A percentile compares a stretch with the other conserved stretches of the same genome.
These are phyloP conservation scores for Clangula hyemalis DNA, from an alignment of 2,797 vertebrate genomes.

Conservation along the genomic window DNA sequence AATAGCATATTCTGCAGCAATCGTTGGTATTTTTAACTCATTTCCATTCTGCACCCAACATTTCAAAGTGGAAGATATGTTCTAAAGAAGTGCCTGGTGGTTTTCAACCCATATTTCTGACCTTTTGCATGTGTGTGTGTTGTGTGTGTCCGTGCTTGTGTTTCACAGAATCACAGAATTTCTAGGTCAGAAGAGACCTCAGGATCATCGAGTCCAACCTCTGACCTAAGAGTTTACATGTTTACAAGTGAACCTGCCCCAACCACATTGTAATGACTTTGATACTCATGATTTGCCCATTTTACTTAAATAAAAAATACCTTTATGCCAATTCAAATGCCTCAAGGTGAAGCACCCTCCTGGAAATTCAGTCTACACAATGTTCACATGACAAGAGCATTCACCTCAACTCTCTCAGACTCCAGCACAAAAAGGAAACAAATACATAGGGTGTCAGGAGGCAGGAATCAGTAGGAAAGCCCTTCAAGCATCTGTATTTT, in stretches of 20 bases:
- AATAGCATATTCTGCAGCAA: background rate
- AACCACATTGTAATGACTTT: background rate
- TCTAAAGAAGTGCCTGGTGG: background rate
- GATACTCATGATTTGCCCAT: background rate
- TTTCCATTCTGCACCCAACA: background rate
- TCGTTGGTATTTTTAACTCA: background rate
- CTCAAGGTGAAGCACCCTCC: background rate
- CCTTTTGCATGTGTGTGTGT: background rate
- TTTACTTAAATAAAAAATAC: background rate
- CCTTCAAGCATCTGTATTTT: background rate
- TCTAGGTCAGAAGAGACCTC: too few relatives aligned
- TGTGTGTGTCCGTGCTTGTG: background rate
- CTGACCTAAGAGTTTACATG: too few relatives aligned
- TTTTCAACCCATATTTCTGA: background rate
- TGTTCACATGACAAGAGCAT: background rate
- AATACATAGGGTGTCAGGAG: background rate
- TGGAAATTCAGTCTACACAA: background rate
- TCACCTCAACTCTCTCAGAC: background rate
- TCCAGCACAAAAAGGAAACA: background rate
- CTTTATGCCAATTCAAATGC: background rate
- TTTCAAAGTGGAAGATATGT: background rate
- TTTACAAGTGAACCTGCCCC: background rate
- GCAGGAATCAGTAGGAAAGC: background rate
- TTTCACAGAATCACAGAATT: too few relatives aligned
- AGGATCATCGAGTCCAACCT: too few relatives aligned